Evolutionary conservation across 2,797 vertebrate species (phyloP).

Genomic region (Catostomus latipinnis): DNA sequence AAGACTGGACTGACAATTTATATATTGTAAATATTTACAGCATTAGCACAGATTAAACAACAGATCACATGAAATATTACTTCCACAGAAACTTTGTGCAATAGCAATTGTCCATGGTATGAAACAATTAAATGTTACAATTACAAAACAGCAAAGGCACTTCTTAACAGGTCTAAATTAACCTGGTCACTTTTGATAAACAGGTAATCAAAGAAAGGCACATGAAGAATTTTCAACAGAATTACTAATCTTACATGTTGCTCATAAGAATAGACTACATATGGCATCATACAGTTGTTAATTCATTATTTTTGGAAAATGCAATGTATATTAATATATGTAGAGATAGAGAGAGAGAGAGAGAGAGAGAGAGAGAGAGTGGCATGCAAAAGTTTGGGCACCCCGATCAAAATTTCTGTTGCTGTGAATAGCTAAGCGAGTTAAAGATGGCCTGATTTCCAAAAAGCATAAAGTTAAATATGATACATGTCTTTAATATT

Average conservation of each 20-base stretch:
- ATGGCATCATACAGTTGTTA: constrained; percentile 11
- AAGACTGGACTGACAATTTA: not conserved
- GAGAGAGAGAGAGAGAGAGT: too few relatives aligned
- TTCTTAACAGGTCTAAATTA: constrained; percentile 58
- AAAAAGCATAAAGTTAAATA: too few relatives aligned
- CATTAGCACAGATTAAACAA: constrained; percentile 33
- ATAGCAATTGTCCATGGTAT: constrained; percentile 18
- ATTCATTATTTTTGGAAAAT: constrained; percentile 21
- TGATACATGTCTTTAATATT: too few relatives aligned
- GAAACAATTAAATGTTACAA: constrained; percentile 51
- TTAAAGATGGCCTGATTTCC: too few relatives aligned
- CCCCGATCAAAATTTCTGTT: too few relatives aligned
- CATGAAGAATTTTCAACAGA: constrained; percentile 60
- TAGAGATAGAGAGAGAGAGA: too few relatives aligned
- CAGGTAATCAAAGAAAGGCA: constrained; percentile 73
- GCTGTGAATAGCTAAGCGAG: too few relatives aligned
- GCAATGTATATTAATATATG: not conserved
- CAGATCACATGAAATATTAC: constrained; percentile 30
- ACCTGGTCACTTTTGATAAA: constrained; percentile 60
- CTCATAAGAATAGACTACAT: constrained; percentile 38
- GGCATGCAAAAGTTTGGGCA: too few relatives aligned
- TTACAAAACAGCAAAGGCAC: constrained; percentile 57
- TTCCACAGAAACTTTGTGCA: constrained; percentile 22
- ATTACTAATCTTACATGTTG: constrained; percentile 48
- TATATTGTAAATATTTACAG: constrained; percentile 40